phyloP scores from a whole-genome alignment of 2,888 invertebrate genomes.

The Myopa testacea region DNA sequence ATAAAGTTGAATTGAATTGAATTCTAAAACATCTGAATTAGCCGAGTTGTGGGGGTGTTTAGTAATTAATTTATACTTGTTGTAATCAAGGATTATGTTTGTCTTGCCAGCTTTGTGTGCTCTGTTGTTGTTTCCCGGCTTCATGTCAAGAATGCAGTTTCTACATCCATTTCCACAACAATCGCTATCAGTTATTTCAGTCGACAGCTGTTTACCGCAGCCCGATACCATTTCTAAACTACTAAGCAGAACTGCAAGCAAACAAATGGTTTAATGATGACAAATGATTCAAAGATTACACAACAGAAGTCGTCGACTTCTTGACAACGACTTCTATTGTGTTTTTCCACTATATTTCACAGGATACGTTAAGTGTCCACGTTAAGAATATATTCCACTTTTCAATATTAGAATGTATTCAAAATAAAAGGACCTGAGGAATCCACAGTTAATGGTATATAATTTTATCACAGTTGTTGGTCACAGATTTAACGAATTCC shows the following conservation, averaged over 20 bases:
- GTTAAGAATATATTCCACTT: too few species aligned
- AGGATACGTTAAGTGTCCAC: too few species aligned
- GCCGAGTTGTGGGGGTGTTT: constrained; percentile 21
- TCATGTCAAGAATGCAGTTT: constrained; percentile 63
- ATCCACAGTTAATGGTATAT: too few species aligned
- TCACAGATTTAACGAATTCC: too few species aligned
- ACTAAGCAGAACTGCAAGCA: neutral
- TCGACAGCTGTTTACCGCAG: constrained; percentile 31
- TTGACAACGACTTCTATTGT: too few species aligned
- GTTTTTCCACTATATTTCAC: too few species aligned
- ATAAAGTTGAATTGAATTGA: constrained; percentile 58
- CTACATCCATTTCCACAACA: constrained; percentile 67
- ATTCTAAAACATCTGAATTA: constrained; percentile 51
- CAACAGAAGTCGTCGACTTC: too few species aligned
- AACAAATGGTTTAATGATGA: too few species aligned
- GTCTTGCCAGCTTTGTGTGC: constrained; percentile 47
- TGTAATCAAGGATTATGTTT: constrained; percentile 55
- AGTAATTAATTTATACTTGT: constrained; percentile 48
- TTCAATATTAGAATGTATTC: too few species aligned
- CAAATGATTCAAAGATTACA: too few species aligned
- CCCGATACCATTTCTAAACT: constrained; percentile 22
- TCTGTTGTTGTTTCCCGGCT: constrained; percentile 42
- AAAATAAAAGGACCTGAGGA: too few species aligned
- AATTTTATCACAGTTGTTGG: too few species aligned
- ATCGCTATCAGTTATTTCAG: constrained; percentile 52